A percentile compares a stretch with the other conserved stretches of the same genome.
These are phyloP conservation scores for Morpho achilles DNA, from an alignment of 2,888 invertebrate species.

Conservation along the genomic window DNA sequence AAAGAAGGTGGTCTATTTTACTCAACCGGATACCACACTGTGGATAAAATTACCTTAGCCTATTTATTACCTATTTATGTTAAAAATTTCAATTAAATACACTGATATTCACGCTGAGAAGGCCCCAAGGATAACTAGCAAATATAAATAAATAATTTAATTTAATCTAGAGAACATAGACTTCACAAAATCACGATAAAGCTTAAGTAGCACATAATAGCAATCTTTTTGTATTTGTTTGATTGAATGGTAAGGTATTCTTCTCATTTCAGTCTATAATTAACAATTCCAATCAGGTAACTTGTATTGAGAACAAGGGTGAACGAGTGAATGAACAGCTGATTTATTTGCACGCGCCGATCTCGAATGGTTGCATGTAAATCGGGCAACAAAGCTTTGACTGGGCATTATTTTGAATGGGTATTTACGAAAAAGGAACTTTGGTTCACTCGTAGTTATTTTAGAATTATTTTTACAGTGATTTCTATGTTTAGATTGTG, in stretches of 20 bases:
- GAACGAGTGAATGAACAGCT: slow-evolving; percentile 41
- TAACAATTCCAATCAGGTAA: slow-evolving; percentile 19
- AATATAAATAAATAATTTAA: too few species aligned
- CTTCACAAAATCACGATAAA: too few species aligned
- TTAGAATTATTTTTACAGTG: slow-evolving; percentile 2
- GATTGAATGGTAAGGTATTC: background rate
- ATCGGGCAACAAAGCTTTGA: slow-evolving; percentile 62
- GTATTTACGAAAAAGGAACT: slow-evolving; percentile 44
- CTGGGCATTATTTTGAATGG: slow-evolving; percentile 56
- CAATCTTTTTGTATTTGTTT: too few species aligned
- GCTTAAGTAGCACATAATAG: too few species aligned
- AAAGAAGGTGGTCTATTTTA: too few species aligned
- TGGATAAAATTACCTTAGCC: too few species aligned
- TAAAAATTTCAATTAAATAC: too few species aligned
- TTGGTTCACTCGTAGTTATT: slow-evolving; percentile 12
- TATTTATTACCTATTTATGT: too few species aligned
- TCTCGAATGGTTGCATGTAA: slow-evolving; percentile 49
- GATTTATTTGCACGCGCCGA: slow-evolving; percentile 51
- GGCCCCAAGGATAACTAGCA: too few species aligned
- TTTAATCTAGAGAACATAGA: too few species aligned
- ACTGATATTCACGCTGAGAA: too few species aligned
- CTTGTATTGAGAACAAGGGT: slow-evolving; percentile 21
- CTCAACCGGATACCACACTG: too few species aligned
- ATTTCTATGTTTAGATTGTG: slow-evolving; percentile 4
- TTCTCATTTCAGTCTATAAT: slow-evolving; percentile 1